A percentile compares a stretch with the other conserved stretches of the same genome.
Conservation (phyloP, 2,888 invertebrate species). For the Drosophila tripunctata region DNA sequence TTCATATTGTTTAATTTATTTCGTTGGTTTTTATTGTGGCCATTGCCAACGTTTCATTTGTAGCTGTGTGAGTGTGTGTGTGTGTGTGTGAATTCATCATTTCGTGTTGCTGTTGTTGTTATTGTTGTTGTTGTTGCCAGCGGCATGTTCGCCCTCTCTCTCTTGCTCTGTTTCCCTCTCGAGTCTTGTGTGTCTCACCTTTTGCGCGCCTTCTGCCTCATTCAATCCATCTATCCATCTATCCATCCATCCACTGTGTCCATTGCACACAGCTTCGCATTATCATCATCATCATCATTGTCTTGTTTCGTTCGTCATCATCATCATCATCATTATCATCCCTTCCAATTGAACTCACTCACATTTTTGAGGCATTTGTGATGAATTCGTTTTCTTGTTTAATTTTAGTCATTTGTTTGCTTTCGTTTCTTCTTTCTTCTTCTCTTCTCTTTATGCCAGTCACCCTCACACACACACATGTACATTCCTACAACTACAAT, state of each 20-base stretch:
- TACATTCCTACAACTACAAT: constrained; percentile 2
- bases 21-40: constrained; percentile 76
- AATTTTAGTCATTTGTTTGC: constrained; percentile 70
- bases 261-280: constrained; percentile 40
- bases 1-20: constrained; percentile 79
- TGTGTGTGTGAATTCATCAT: constrained; percentile 51
- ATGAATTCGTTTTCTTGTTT: constrained; percentile 73
- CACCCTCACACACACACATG: constrained; percentile 45
- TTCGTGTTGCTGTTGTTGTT: constrained; percentile 37
- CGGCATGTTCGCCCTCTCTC: background rate
- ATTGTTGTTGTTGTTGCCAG: background rate
- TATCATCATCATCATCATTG: constrained; percentile 25
- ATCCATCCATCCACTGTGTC: constrained; percentile 16
- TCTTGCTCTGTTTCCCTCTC: background rate
- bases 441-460: constrained; percentile 31
- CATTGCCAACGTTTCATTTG: constrained; percentile 33
- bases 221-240: constrained; percentile 5
- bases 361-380: constrained; percentile 63
- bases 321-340: constrained; percentile 31
- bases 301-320: constrained; percentile 2
- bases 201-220: constrained; percentile 3
- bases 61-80: constrained; percentile 13
- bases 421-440: constrained; percentile 45
- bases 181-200: constrained; percentile 32
- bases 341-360: constrained; percentile 52